These are phyloP conservation scores for Erethizon dorsatum DNA, from an alignment of 2,797 vertebrate genomes.

Conservation along the genomic window DNA sequence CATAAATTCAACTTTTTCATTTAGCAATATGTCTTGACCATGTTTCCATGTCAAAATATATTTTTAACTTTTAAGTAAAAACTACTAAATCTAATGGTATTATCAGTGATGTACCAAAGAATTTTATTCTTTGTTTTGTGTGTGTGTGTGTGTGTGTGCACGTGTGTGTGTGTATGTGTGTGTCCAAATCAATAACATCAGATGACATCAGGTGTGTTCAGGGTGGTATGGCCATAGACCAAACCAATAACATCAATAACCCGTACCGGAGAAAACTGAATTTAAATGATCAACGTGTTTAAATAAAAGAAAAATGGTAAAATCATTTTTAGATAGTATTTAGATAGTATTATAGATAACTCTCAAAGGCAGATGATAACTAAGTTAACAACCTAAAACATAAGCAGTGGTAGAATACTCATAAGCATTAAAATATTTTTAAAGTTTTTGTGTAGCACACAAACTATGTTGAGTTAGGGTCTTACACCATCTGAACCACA, in stretches of 20 bases:
- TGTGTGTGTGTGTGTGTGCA: background rate
- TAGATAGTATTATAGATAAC: no score
- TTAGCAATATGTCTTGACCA: background rate
- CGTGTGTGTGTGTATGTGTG: background rate
- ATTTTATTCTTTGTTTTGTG: background rate
- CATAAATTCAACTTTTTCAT: background rate
- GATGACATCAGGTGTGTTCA: background rate
- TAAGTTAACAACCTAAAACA: slow-evolving; percentile 32
- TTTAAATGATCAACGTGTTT: slow-evolving; percentile 8
- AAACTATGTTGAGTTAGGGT: background rate
- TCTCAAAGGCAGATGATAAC: slow-evolving; percentile 17
- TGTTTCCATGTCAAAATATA: background rate
- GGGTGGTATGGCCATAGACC: background rate
- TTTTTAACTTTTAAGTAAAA: slow-evolving; percentile 17
- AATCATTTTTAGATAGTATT: no score
- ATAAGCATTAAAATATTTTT: background rate
- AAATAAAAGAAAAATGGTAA: slow-evolving; percentile 26
- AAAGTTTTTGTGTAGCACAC: background rate
- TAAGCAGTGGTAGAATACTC: slow-evolving; percentile 22
- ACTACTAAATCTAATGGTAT: background rate
- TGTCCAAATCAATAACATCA: background rate
- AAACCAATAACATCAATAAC: slow-evolving; percentile 21
- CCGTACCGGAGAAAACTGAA: background rate
- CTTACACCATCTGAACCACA: background rate
- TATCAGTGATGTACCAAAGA: background rate